Conservation (phyloP, 2,797 vertebrate genomes). For the Tokudaia muenninki region DNA sequence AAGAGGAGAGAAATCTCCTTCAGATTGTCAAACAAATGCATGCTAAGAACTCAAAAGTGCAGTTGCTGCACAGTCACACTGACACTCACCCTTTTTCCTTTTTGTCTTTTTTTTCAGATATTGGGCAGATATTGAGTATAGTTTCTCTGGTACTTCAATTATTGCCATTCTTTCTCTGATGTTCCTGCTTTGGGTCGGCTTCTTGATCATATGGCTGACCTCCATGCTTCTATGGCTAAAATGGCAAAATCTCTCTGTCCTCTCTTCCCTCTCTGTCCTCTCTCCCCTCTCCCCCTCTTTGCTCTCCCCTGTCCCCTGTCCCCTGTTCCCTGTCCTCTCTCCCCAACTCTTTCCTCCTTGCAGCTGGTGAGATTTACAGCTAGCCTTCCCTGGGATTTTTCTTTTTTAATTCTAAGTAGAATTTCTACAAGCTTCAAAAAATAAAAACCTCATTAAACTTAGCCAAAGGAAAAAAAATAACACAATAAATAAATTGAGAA, state of each 20-base stretch:
- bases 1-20: not conserved
- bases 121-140: not conserved
- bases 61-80: not conserved
- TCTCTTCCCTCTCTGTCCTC: not conserved
- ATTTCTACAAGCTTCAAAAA: not conserved
- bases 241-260: not conserved
- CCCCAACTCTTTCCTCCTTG: not conserved
- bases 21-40: not conserved
- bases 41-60: not conserved
- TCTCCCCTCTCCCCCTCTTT: not conserved
- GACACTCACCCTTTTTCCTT: not conserved
- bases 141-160: not conserved
- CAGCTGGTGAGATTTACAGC: not conserved
- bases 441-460: not conserved
- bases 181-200: not conserved
- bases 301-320: not conserved
- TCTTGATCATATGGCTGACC: not conserved
- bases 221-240: not conserved
- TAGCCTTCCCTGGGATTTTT: not conserved
- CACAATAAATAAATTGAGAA: not conserved
- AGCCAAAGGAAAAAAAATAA: constrained; percentile 2
- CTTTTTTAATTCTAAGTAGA: not conserved
- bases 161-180: not conserved
- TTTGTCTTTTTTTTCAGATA: not conserved
- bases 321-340: not conserved